phyloP scores from a whole-genome alignment of 2,113 vertebrate species.

The Indri indri region DNA sequence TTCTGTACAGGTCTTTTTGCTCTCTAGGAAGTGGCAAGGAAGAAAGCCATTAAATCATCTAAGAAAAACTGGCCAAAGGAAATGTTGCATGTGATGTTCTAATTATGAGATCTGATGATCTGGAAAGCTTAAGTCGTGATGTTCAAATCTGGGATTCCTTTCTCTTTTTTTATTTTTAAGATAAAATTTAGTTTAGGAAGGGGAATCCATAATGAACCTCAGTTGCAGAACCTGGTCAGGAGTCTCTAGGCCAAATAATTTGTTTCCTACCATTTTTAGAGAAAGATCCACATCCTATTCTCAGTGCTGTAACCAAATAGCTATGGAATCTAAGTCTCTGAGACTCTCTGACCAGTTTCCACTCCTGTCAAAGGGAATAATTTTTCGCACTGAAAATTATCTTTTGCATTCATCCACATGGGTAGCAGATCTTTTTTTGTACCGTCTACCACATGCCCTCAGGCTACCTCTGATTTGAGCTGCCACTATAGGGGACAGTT shows the following conservation, averaged over 20 bases:
- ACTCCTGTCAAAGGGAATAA: background rate
- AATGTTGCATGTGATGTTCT: background rate
- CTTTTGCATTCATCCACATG: background rate
- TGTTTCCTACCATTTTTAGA: background rate
- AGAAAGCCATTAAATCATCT: background rate
- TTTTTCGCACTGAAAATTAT: background rate
- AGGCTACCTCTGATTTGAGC: background rate
- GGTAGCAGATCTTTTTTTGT: background rate
- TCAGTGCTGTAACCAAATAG: background rate
- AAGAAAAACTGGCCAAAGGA: background rate
- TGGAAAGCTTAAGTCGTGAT: background rate
- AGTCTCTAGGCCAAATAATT: background rate
- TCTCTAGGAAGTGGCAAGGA: background rate
- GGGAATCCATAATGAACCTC: background rate
- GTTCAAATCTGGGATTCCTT: background rate
- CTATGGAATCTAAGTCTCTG: background rate
- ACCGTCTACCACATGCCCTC: background rate
- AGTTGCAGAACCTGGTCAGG: background rate
- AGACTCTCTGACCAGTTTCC: background rate
- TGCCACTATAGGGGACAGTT: background rate
- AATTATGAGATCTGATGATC: background rate
- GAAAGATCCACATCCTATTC: background rate
- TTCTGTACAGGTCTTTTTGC: background rate
- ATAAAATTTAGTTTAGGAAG: background rate
- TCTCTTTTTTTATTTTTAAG: background rate